Conservation (phyloP, 2,113 vertebrate genomes). For the Rhinichthys klamathensis region DNA sequence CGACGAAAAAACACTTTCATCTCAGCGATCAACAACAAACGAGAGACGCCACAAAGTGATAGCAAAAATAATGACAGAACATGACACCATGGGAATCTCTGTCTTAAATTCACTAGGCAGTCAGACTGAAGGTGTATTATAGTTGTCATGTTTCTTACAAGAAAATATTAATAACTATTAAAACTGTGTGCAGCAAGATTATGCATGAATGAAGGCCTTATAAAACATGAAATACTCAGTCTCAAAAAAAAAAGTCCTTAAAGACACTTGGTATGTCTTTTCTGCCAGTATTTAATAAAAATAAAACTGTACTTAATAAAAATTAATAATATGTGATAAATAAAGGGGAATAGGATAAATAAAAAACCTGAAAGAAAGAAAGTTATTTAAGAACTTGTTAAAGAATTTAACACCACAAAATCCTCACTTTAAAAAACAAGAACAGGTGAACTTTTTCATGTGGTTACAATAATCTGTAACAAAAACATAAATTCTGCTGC, state of each 20-base stretch:
- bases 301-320: background rate
- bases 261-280: background rate
- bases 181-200: background rate
- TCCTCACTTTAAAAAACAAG: background rate
- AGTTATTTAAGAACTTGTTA: too few species aligned
- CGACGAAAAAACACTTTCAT: constrained; percentile 38
- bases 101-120: background rate
- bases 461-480: background rate
- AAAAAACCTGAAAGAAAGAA: background rate
- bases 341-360: background rate
- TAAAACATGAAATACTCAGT: background rate
- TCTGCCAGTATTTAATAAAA: background rate
- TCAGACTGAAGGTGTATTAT: background rate
- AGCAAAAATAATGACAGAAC: constrained; percentile 22
- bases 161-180: background rate
- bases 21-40: background rate
- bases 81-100: constrained; percentile 11
- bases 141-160: background rate
- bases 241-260: background rate
- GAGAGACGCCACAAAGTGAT: background rate
- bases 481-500: background rate
- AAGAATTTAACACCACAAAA: background rate
- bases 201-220: background rate
- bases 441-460: background rate
- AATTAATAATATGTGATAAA: too few species aligned